phyloP scores from a whole-genome alignment of 2,113 vertebrate species.

The Mixornis gularis region DNA sequence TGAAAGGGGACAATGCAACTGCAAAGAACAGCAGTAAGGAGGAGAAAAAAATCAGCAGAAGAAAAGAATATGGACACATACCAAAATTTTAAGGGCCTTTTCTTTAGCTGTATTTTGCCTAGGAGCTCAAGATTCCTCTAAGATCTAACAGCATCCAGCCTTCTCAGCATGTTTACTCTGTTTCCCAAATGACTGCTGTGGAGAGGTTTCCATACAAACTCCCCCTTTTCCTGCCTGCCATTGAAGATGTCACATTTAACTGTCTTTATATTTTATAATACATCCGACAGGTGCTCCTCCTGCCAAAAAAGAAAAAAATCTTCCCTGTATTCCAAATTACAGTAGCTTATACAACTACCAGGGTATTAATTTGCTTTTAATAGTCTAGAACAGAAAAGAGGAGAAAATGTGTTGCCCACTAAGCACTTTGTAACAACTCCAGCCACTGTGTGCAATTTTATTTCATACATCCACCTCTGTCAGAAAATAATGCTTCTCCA shows the following conservation, averaged over 20 bases:
- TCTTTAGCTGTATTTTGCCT: neutral
- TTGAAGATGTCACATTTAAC: neutral
- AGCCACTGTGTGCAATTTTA: neutral
- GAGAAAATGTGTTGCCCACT: neutral
- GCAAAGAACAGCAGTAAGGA: neutral
- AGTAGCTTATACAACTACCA: neutral
- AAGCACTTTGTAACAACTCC: neutral
- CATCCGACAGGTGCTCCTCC: neutral
- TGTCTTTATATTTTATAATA: neutral
- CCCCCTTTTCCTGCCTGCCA: neutral
- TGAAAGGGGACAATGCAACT: neutral
- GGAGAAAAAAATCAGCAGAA: neutral
- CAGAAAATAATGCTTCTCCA: constrained; percentile 18
- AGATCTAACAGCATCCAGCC: neutral
- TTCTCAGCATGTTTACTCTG: neutral
- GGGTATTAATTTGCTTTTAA: constrained; percentile 30
- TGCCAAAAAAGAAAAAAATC: neutral
- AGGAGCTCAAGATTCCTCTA: neutral
- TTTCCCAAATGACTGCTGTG: neutral
- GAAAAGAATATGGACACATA: neutral
- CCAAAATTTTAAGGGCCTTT: neutral
- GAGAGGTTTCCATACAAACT: neutral
- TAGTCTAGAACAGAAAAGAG: neutral
- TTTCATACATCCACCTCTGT: neutral
- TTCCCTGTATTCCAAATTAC: neutral